These are phyloP conservation scores for Tenthredo mesomela DNA, from an alignment of 2,888 invertebrate species.

Conservation along the genomic window DNA sequence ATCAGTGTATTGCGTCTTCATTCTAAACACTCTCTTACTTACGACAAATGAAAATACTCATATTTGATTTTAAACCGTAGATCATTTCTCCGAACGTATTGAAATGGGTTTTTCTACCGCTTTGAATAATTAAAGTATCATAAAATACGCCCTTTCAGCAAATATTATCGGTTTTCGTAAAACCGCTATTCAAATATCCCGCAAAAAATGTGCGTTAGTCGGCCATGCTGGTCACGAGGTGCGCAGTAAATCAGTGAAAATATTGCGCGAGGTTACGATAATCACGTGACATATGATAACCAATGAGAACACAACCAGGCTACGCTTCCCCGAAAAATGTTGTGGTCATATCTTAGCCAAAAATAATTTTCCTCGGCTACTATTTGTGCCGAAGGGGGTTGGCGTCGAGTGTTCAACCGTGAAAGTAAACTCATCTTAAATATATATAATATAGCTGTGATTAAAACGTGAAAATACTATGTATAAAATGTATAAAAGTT, in stretches of 20 bases:
- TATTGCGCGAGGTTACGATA: slow-evolving; percentile 20
- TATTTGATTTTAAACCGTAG: neutral
- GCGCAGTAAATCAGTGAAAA: slow-evolving; percentile 28
- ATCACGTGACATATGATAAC: slow-evolving; percentile 56
- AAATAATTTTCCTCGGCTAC: slow-evolving; percentile 60
- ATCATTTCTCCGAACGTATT: neutral
- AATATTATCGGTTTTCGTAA: neutral
- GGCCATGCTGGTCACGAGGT: slow-evolving; percentile 42
- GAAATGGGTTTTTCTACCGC: neutral
- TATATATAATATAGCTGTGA: neutral
- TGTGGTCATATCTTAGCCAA: slow-evolving; percentile 64
- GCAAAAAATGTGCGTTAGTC: neutral
- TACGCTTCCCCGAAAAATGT: slow-evolving; percentile 63
- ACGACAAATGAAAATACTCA: neutral
- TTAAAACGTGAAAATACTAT: neutral
- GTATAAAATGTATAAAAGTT: neutral
- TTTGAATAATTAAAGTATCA: neutral
- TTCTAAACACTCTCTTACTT: neutral
- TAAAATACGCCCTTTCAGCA: neutral
- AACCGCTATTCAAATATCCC: neutral
- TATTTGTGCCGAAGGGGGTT: slow-evolving; percentile 52
- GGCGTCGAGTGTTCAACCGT: slow-evolving; percentile 33
- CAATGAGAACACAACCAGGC: slow-evolving; percentile 61
- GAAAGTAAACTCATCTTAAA: slow-evolving; percentile 19
- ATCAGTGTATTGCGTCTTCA: neutral